Percentiles rank a stretch among this genome's conserved stretches.
Conservation (phyloP, 1,140 invertebrate genomes). For the Drosophila santomea region DNA sequence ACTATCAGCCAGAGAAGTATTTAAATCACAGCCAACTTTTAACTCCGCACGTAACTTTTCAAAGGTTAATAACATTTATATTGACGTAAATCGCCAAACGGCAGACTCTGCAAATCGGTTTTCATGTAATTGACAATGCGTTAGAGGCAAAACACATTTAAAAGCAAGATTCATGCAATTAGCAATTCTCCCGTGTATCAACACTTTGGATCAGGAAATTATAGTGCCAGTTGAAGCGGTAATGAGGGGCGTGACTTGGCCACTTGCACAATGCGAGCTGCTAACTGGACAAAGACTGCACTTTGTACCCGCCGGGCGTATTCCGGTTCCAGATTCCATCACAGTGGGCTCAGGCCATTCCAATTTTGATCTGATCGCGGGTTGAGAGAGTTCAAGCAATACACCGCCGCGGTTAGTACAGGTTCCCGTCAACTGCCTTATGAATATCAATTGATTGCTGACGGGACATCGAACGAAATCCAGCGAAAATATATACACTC, state of each 20-base stretch:
- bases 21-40: conserved; percentile 35
- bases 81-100: neutral
- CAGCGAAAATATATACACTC: conserved; percentile 19
- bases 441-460: conserved; percentile 49
- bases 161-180: conserved; percentile 59
- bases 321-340: conserved; percentile 36
- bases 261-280: conserved; percentile 34
- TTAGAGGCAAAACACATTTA: conserved; percentile 32
- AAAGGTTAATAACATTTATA: conserved; percentile 17
- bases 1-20: neutral
- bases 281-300: conserved; percentile 52
- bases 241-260: conserved; percentile 37
- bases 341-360: conserved; percentile 8
- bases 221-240: conserved; percentile 22
- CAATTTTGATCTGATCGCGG: conserved; percentile 1
- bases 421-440: conserved; percentile 19
- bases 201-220: conserved; percentile 54
- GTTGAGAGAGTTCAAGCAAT: conserved; percentile 40
- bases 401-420: neutral
- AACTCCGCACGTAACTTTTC: neutral
- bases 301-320: conserved; percentile 27
- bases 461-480: neutral
- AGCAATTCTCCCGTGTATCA: conserved; percentile 45
- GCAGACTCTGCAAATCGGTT: neutral
- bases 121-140: conserved; percentile 43